A percentile compares a stretch with the other conserved stretches of the same genome.
Conservation (phyloP, 2,113 vertebrate species). For the Aythya baeri region DNA sequence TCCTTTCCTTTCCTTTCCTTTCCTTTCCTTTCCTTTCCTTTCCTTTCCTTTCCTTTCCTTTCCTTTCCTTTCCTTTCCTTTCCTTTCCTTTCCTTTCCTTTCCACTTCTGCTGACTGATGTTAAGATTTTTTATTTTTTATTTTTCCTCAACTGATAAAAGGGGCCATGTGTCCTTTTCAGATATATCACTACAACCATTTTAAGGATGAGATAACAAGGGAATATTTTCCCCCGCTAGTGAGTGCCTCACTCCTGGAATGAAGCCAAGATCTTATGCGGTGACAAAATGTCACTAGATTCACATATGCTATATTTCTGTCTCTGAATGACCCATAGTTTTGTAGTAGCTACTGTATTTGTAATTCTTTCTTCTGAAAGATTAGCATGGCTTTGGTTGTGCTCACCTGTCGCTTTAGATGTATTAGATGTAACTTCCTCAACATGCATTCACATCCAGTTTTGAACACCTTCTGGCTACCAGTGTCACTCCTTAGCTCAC, state of each 20-base stretch:
- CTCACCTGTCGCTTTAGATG: background rate
- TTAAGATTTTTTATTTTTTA: background rate
- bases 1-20: no score
- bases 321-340: background rate
- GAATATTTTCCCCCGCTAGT: background rate
- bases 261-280: background rate
- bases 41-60: no score
- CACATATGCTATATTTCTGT: background rate
- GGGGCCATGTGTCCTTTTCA: background rate
- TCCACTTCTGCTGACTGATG: background rate
- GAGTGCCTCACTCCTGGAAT: background rate
- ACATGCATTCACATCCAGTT: background rate
- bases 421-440: background rate
- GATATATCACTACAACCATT: background rate
- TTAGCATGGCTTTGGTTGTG: background rate
- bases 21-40: no score
- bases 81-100: background rate
- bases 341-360: background rate
- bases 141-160: background rate
- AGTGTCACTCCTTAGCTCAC: background rate
- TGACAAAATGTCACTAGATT: background rate
- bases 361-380: background rate
- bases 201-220: background rate
- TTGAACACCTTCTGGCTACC: background rate
- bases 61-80: no score